Percentiles rank a stretch among this genome's conserved stretches.
phyloP scores from a whole-genome alignment of 2,888 invertebrate genomes.

The Tenthredo livida region DNA sequence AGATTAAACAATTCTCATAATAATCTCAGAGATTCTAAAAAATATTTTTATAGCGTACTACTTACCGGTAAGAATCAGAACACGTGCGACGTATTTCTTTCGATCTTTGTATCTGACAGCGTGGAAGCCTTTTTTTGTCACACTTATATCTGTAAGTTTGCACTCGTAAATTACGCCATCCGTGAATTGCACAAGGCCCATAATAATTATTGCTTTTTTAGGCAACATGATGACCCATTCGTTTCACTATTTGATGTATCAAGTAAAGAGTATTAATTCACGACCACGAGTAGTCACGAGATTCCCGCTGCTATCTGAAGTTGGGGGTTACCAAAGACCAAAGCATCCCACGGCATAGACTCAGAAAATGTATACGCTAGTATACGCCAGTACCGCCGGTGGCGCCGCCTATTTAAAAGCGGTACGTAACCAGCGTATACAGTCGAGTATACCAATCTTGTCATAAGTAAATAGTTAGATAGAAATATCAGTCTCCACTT shows the following conservation, averaged over 20 bases:
- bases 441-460: no score
- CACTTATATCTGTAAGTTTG: conserved; percentile 6
- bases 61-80: background rate
- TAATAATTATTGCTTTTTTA: background rate
- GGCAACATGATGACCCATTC: background rate
- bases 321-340: background rate
- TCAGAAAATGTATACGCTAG: no score
- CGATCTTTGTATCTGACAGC: background rate
- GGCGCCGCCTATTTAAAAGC: no score
- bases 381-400: no score
- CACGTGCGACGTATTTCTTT: background rate
- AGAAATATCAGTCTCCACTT: no score
- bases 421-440: no score
- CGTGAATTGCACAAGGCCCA: conserved; percentile 1
- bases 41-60: background rate
- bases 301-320: background rate
- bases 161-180: background rate
- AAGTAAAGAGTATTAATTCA: no score
- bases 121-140: background rate
- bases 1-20: background rate
- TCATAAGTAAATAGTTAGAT: no score
- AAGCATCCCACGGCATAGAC: background rate
- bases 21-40: background rate
- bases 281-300: no score
- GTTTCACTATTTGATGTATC: no score